Evolutionary conservation across 2,888 invertebrate genomes (phyloP).

Genomic region (Malthinus seriepunctatus): DNA sequence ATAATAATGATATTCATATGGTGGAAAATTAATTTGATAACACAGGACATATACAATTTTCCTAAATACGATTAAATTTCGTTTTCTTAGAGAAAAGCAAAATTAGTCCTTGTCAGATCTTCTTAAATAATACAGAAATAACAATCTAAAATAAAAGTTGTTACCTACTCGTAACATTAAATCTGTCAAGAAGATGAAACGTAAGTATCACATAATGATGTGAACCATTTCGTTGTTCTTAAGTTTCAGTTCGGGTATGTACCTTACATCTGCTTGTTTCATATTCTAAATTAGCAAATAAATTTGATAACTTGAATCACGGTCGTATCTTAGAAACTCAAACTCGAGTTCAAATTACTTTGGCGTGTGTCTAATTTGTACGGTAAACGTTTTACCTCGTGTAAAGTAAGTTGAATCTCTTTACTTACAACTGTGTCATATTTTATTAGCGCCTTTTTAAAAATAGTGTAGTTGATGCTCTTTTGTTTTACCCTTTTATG

Average conservation of each 20-base stretch:
- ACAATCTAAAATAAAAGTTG: conserved; percentile 3
- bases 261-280: conserved; percentile 4
- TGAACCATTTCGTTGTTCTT: not conserved
- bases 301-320: conserved; percentile 13
- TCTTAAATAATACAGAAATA: not conserved
- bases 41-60: too few relatives aligned
- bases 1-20: too few relatives aligned
- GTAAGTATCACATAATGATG: not conserved
- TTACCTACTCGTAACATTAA: not conserved
- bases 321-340: conserved; percentile 7
- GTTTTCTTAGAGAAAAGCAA: too few relatives aligned
- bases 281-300: conserved; percentile 10
- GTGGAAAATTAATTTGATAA: too few relatives aligned
- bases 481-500: too few relatives aligned
- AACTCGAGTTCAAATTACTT: conserved; percentile 12
- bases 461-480: too few relatives aligned
- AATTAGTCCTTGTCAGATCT: too few relatives aligned
- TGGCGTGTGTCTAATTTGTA: not conserved
- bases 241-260: not conserved
- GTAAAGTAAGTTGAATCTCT: conserved; percentile 15
- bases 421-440: too few relatives aligned
- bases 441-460: too few relatives aligned
- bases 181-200: conserved; percentile 1
- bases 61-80: too few relatives aligned
- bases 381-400: conserved; percentile 14